Percentiles rank a stretch among this genome's conserved stretches.
These are phyloP conservation scores for Dorcus parallelipipedus DNA, from an alignment of 2,888 invertebrate species.

Conservation along the genomic window DNA sequence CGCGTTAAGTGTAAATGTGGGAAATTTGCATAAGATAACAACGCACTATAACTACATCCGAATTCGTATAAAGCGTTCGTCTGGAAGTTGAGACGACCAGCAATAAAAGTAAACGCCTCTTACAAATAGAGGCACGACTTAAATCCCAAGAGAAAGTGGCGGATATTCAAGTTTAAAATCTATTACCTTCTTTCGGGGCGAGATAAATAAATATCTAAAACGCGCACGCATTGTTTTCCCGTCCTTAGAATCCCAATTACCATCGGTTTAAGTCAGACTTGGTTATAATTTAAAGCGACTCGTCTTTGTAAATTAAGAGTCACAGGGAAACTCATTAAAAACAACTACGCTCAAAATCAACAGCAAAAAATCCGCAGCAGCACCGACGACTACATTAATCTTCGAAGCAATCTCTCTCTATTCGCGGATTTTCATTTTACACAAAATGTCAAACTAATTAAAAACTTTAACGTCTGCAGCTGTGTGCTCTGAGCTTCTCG, in stretches of 20 bases:
- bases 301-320: slow-evolving; percentile 3
- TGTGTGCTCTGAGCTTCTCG: slow-evolving; percentile 1
- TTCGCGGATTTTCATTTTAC: slow-evolving; percentile 15
- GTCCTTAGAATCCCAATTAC: not conserved
- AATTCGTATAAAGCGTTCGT: slow-evolving; percentile 18
- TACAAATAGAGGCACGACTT: slow-evolving; percentile 2
- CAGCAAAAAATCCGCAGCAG: slow-evolving; percentile 12
- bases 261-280: not conserved
- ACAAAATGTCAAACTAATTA: slow-evolving; percentile 25
- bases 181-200: not conserved
- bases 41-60: slow-evolving; percentile 25
- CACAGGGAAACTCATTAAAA: slow-evolving; percentile 4
- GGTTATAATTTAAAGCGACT: not conserved
- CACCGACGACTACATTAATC: slow-evolving; percentile 16
- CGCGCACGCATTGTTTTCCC: not conserved
- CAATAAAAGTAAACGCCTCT: slow-evolving; percentile 22
- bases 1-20: slow-evolving; percentile 36
- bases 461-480: slow-evolving; percentile 19
- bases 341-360: slow-evolving; percentile 5
- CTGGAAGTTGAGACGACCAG: slow-evolving; percentile 16
- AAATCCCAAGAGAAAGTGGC: slow-evolving; percentile 6
- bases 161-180: slow-evolving; percentile 17
- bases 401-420: slow-evolving; percentile 12
- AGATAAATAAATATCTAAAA: not conserved
- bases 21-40: slow-evolving; percentile 32